These are phyloP conservation scores for Mustelus asterias DNA, from an alignment of 2,113 vertebrate species.

Conservation along the genomic window DNA sequence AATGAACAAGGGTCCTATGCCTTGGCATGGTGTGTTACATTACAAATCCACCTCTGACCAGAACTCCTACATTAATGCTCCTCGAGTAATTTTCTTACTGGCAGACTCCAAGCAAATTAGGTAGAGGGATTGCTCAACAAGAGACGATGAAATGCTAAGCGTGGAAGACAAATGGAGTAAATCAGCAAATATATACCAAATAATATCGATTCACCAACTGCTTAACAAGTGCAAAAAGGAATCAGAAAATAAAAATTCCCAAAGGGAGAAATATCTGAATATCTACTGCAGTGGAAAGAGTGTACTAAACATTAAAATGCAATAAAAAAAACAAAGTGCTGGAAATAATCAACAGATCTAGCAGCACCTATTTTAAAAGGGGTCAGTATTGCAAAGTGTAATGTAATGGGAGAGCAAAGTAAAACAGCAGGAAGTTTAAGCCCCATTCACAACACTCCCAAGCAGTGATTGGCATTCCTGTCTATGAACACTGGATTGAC, in stretches of 20 bases:
- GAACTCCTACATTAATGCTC: background rate
- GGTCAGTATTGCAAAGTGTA: background rate
- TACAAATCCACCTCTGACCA: background rate
- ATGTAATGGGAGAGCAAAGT: background rate
- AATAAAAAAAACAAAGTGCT: background rate
- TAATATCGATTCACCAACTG: background rate
- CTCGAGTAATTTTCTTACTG: background rate
- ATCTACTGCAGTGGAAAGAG: background rate
- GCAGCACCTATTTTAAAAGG: background rate
- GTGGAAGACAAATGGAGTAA: background rate
- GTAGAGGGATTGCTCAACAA: background rate
- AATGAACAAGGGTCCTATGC: too few species aligned
- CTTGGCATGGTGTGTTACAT: too few species aligned
- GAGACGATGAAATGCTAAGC: background rate
- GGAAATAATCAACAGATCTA: background rate
- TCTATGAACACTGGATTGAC: background rate
- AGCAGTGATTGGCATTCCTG: background rate
- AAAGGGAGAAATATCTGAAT: background rate
- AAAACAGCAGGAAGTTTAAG: background rate
- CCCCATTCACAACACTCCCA: background rate
- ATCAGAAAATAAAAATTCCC: background rate
- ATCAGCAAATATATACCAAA: background rate
- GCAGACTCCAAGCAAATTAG: background rate
- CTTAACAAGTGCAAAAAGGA: background rate
- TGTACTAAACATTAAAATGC: background rate